phyloP scores from a whole-genome alignment of 2,888 invertebrate species.

The Athalia rosae region DNA sequence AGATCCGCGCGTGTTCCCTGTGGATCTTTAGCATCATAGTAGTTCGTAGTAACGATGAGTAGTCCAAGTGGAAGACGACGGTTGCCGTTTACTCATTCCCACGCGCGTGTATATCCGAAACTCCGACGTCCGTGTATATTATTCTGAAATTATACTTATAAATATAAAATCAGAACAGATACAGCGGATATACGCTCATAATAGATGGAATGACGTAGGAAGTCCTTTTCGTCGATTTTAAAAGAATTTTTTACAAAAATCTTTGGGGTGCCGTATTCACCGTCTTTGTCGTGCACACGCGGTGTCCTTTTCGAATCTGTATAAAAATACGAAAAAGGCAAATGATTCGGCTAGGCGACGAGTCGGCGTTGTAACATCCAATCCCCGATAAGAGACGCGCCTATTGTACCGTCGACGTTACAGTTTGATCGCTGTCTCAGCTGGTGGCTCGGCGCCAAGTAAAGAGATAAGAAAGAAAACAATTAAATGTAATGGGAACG shows the following conservation, averaged over 20 bases:
- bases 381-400: conserved; percentile 7
- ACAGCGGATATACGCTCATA: no score
- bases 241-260: no score
- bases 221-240: no score
- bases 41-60: conserved; percentile 2
- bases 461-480: not conserved
- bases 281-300: no score
- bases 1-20: not conserved
- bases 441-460: conserved; percentile 32
- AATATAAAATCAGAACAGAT: no score
- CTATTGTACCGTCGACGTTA: not conserved
- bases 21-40: no score
- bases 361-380: not conserved
- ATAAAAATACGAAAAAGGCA: no score
- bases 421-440: conserved; percentile 6
- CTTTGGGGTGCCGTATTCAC: no score
- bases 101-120: not conserved
- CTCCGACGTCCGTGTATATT: conserved; percentile 21
- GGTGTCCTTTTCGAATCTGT: no score
- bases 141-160: conserved; percentile 20
- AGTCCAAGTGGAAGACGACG: not conserved
- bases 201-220: no score
- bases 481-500: conserved; percentile 6
- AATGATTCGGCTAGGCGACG: no score
- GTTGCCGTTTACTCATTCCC: not conserved